Conservation (phyloP, 2,113 vertebrate species). For the Paradoxurus hermaphroditus region DNA sequence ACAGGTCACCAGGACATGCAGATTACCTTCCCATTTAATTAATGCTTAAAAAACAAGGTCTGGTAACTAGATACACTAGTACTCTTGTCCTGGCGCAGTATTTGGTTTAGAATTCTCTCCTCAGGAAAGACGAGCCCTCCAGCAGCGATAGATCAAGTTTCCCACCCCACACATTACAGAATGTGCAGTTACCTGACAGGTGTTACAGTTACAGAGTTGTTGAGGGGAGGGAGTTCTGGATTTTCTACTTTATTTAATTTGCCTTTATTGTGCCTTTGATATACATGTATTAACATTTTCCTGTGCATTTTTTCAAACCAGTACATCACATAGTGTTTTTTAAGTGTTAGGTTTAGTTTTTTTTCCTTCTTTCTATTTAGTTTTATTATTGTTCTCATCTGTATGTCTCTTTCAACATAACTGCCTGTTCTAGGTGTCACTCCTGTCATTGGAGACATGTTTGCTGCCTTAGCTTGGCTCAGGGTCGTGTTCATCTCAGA, state of each 20-base stretch:
- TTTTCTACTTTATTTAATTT: neutral
- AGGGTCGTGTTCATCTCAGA: neutral
- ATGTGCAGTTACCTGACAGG: neutral
- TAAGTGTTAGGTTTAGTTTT: neutral
- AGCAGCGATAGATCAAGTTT: neutral
- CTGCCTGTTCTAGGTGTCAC: neutral
- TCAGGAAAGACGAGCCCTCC: neutral
- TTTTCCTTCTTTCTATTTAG: neutral
- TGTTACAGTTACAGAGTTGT: neutral
- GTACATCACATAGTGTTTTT: neutral
- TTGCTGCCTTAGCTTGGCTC: neutral
- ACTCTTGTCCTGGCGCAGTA: neutral
- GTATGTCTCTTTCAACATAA: neutral
- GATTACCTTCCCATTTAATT: neutral
- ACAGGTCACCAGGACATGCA: neutral
- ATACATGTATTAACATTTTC: neutral
- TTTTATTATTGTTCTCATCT: constrained; percentile 16
- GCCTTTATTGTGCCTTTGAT: neutral
- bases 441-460: neutral
- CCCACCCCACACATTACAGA: neutral
- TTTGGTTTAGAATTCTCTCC: constrained; percentile 30
- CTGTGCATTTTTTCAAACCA: neutral
- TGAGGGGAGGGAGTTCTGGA: neutral
- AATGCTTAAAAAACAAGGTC: neutral
- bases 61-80: neutral